Evolutionary conservation across 2,888 invertebrate species (phyloP).

Genomic region (Tipula lateralis): DNA sequence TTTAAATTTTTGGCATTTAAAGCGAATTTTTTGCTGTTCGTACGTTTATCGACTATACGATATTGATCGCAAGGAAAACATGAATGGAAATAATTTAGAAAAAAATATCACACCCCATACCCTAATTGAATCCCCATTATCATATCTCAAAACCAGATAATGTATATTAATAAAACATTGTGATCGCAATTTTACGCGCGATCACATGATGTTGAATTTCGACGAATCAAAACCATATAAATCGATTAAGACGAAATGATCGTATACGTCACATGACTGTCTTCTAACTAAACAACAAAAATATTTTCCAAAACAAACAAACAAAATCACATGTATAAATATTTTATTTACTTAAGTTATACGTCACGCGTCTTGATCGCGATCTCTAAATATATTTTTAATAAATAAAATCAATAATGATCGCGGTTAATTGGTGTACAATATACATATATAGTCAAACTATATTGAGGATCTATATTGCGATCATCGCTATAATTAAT

Average conservation of each 20-base stretch:
- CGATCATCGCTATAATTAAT: background rate
- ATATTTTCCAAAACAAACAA: background rate
- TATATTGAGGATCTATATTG: background rate
- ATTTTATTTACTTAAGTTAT: background rate
- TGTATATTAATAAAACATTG: background rate
- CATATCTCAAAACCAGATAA: no score
- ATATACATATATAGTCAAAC: no score
- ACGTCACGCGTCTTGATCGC: background rate
- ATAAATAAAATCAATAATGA: background rate
- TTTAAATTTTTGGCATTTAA: background rate
- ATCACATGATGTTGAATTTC: background rate
- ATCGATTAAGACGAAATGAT: background rate
- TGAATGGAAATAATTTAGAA: background rate
- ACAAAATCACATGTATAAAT: conserved; percentile 24
- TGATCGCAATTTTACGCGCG: background rate
- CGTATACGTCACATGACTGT: background rate
- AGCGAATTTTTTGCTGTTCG: background rate
- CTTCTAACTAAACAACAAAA: background rate
- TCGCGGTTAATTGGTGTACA: background rate
- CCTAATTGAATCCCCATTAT: no score
- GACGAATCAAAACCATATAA: background rate
- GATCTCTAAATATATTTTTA: background rate
- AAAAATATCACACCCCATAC: no score
- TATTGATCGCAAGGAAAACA: background rate
- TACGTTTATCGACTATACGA: background rate